Evolutionary conservation across 2,113 vertebrate genomes (phyloP), one percentile per base, ranked within the genome.

Genomic region (Takifugu bimaculatus): DNA sequence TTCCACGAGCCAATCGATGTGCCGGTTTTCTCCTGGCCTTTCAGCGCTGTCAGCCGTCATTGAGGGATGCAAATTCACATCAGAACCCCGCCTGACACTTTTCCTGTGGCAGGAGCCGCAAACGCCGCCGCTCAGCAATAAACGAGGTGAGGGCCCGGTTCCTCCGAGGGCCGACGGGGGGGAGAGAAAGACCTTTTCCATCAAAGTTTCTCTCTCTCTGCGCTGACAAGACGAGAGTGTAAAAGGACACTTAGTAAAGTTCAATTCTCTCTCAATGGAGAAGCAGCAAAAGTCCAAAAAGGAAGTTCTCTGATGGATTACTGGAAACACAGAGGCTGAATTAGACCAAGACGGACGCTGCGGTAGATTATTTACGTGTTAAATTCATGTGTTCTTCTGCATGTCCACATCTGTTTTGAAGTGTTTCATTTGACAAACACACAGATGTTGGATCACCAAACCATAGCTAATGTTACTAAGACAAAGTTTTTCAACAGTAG

Each of bases 21-120:
- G 89, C 90, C 91, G 92, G 90, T 94, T 94, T 94, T 96, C 94
- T 81, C 92, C 91, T 97, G 95, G 93, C 96, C 94, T 98, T 97
- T 97, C 91, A 85, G 77, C 85, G 88, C 92, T 95, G 96, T 95
- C 96, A 95, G 89, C 89, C 94, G 89, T 90, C 93, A 93, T 94
- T 90, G 91, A 92, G 88, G 91, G 92, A 94, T 96, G 93, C 93
- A 95, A 96, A 94, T 92, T 85, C 86, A 84, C 79, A 87, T 96
- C 94, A 95, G 94, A 96, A 96, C 94, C 92, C 92, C 91, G 91
- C 89, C 91, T 94, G 94, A 95, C 94, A 94, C 91, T 92, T 92
- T 89, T 87, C 91, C 92, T 90, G 88, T 92, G 69, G 77, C 7
- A n/a, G 54, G 71, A 26, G 26, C 32, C 50, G 13, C 60, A 88